Percentiles rank a stretch among this genome's conserved stretches.
These are phyloP conservation scores for Brachionus plicatilis DNA, from an alignment of 1,140 invertebrate species.

Conservation along the genomic window DNA sequence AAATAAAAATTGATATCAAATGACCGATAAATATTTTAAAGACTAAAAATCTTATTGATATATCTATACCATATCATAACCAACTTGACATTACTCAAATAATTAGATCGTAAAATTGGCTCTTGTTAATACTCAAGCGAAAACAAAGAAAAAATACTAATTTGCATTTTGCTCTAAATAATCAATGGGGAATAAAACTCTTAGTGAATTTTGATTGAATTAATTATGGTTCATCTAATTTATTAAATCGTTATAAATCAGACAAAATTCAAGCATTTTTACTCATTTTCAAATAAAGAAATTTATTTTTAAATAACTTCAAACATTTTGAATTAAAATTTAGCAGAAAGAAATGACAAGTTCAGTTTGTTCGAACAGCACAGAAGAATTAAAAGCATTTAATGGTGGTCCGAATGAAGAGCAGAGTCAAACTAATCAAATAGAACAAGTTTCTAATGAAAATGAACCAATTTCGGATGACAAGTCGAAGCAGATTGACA, in stretches of 20 bases:
- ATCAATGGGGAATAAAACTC: not conserved
- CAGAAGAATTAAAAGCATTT: not conserved
- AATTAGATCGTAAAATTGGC: not conserved
- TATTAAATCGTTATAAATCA: not conserved
- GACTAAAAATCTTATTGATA: not conserved
- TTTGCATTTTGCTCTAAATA: conserved; percentile 7
- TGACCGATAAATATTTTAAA: not conserved
- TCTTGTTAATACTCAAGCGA: not conserved
- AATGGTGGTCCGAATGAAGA: not conserved
- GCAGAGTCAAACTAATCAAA: not conserved
- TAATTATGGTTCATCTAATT: conserved; percentile 20
- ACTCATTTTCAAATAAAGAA: not conserved
- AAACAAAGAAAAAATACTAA: not conserved
- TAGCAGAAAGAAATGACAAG: not conserved
- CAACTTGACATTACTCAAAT: conserved; percentile 4
- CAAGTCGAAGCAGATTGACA: not conserved
- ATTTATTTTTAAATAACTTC: not conserved
- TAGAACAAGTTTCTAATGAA: not conserved
- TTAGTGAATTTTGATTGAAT: conserved; percentile 20
- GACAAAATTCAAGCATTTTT: not conserved
- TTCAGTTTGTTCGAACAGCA: not conserved
- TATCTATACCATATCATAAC: not conserved
- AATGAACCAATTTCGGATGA: not conserved
- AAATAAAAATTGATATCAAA: not conserved
- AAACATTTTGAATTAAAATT: not conserved